Base-by-base conservation (phyloP, 1,140 invertebrate genomes). In the Diachasma alloeum region DNA sequence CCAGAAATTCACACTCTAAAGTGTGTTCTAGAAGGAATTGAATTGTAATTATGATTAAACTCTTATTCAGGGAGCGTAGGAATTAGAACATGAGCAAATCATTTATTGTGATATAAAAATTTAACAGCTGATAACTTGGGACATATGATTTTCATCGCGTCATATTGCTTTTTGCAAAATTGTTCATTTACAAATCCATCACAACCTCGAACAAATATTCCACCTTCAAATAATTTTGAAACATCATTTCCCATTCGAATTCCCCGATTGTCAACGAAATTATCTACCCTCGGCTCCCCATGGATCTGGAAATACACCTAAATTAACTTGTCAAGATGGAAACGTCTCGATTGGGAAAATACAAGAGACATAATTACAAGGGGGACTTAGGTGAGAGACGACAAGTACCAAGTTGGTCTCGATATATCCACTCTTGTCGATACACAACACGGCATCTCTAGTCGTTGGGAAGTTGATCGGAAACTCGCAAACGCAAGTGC, bases 361-460 rank as follows among this genome's bases (percentile, higher is more conserved):
- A 59, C 53, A 59, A 59, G 53, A 59, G 53, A 59, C 53, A 59
- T 59, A 59, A 59, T 59, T 59, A 59, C 53, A 59, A 59, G 53
- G 19, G 53, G 53, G 53, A 59, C 53, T 59, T 22, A 24, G 53
- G 53, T 59, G 53, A 59, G 53, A 59, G 53, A 59, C 53, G 53
- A 59, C 53, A 59, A 37, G 53, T 59, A 24, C 53, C 53, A 59
- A 59, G 53, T 59, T 59, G 19, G 17, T 59, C 10, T 59, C 53
- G 53, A 59, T 59, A 59, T 59, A 59, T 59, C 53, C 53, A 59
- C 53, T 59, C 53, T 59, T 59, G 53, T 59, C 53, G 53, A 59
- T 59, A 59, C 53, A 59, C 53, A 15, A 59, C 53, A 59, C 53
- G 53, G 17, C 22, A 59, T 59, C 53, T 59, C 53, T 59, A 59